phyloP scores from a whole-genome alignment of 2,113 vertebrate genomes.

The Malurus cyaneus region DNA sequence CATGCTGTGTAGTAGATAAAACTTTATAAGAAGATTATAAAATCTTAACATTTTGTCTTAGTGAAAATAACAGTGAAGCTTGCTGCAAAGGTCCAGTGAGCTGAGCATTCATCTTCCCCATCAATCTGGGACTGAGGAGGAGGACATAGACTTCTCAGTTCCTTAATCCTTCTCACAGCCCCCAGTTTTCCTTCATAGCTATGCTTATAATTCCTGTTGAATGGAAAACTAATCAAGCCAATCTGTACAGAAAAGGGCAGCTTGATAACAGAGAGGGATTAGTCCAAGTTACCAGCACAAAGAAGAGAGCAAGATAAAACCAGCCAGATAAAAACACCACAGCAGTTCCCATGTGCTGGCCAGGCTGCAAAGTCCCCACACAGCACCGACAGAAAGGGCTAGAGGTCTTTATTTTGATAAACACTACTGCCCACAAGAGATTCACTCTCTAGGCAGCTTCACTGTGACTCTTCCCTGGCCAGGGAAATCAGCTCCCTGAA shows the following conservation, averaged over 20 bases:
- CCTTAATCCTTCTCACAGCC: background rate
- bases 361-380: background rate
- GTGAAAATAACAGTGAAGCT: background rate
- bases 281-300: background rate
- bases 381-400: background rate
- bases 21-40: slow-evolving; percentile 45
- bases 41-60: slow-evolving; percentile 30
- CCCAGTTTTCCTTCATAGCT: background rate
- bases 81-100: background rate
- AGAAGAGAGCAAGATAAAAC: background rate
- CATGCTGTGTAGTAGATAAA: slow-evolving; percentile 17
- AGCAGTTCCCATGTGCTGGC: fast-evolving
- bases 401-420: background rate
- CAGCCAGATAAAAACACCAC: background rate
- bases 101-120: background rate
- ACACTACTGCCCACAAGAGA: background rate
- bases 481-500: background rate
- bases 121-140: background rate
- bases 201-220: background rate
- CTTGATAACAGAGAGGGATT: background rate
- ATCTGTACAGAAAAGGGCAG: background rate
- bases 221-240: background rate
- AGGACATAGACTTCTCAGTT: background rate
- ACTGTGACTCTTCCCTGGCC: background rate
- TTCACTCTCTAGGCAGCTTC: background rate